Evolutionary conservation across 2,888 invertebrate genomes (phyloP), one percentile per base, ranked within the genome.

Genomic region (Dimorphilus gyrociliatus): DNA sequence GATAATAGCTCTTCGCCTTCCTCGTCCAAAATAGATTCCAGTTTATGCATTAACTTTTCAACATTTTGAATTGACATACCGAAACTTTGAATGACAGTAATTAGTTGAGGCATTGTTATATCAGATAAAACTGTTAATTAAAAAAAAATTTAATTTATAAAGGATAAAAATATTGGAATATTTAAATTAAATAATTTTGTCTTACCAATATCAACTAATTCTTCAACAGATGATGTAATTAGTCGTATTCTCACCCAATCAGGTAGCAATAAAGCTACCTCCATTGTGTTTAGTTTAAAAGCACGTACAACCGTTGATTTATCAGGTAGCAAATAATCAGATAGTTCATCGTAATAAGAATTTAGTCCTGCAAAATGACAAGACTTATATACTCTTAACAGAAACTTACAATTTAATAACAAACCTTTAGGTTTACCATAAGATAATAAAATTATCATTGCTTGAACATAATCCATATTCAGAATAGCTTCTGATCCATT

Each of bases 201-300:
- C 35, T 34, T 43, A 59, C 58, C 60, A 1, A 82, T 81, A 47
- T 81, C 79, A 18, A 90, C 76, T 16, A 92, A 67, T 27, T 76
- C 67, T 2, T 77, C 70, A 3, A 84, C 77, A 23, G 76, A 76
- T 0, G 84, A 81, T 8, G 84, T 71, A 29, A 76, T 73, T 66
- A 84, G 81, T 51, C 80, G 72, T 24, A 86, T 66, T 46, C 85
- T 79, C 49, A 90, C 67, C 88, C 88, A 90, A 64, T 88, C 88
- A 1, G 90, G 88, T 40, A 85, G 72, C 34, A 88, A 70, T 19
- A 74, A 64, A 3, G 80, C 77, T 53, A 81, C 80, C 54, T 84
- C 82, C 4, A 75, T 74, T 2, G 81, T 76, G 47, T 79, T 76
- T 12, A 78, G 73, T 19, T 78, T 67, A 49, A 73, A 82, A 0